Conservation (phyloP, 1,140 invertebrate species). For the Trichonephila inaurata region DNA sequence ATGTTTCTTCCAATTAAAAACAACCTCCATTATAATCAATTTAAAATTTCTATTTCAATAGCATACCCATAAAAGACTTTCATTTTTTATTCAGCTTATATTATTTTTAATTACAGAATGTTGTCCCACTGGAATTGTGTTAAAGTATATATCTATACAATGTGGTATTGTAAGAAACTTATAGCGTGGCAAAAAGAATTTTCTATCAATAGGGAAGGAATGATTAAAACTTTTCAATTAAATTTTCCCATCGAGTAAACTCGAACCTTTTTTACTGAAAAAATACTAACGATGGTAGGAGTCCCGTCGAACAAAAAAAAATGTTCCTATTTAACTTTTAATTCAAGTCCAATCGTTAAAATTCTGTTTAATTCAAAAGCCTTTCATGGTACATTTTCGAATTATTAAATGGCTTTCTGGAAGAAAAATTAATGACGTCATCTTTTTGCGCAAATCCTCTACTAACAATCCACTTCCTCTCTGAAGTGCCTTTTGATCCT, state of each 20-base stretch:
- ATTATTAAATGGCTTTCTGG: constrained; percentile 47
- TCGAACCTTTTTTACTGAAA: background rate
- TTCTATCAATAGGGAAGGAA: constrained; percentile 34
- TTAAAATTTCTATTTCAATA: constrained; percentile 11
- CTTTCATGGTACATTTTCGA: background rate
- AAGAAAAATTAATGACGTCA: background rate
- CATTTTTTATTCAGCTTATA: constrained; percentile 9
- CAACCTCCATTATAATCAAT: background rate
- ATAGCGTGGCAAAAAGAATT: background rate
- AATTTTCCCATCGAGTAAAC: constrained; percentile 34
- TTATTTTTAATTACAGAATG: constrained; percentile 35
- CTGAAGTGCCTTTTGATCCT: constrained; percentile 25
- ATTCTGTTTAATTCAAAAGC: constrained; percentile 64
- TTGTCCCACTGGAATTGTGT: background rate
- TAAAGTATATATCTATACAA: background rate
- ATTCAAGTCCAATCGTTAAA: constrained; percentile 61
- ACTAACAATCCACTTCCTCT: background rate
- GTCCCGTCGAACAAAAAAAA: background rate
- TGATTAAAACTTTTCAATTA: constrained; percentile 67
- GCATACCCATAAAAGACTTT: background rate
- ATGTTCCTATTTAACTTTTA: constrained; percentile 60
- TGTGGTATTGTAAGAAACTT: background rate
- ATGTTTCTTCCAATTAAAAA: background rate
- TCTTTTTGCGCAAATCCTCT: background rate
- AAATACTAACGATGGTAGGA: background rate